Base-by-base conservation (phyloP, 1,140 invertebrate species). In the Diabrotica undecimpunctata region DNA sequence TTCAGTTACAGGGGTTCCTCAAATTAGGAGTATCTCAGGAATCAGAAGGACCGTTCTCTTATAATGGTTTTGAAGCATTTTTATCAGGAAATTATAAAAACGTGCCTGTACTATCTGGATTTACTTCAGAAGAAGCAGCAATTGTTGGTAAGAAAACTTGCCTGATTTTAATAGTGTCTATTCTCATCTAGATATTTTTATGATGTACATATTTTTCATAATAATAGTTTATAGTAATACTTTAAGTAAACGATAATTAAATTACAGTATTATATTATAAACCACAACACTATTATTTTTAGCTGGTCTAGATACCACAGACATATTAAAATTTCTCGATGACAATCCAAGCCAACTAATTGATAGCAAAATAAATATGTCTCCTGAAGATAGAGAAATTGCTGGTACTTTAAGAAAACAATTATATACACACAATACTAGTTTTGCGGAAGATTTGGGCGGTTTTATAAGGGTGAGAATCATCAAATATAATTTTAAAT, bases 61-160 rank as follows among this genome's bases (percentile, higher is more conserved):
- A 58, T 58, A 5, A 6, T 7, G 5, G 10, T 10, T 36, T 58
- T 10, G 25, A 39, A 13, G 35, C 56, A n/a, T 13, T 58, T n/a
- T 37, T 58, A 36, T 14, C 35, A 37, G 56, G 56, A 58, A 58
- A 58, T 13, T 38, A 10, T 36, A 58, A 58, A 38, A 58, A 58
- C 9, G n/a, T 58, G n/a, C 56, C 56, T 6, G 35, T 41, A 37
- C 37, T 58, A 36, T 7, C n/a, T 11, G 56, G 56, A 7, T 58
- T 58, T n/a, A 58, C 35, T 13, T 58, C 56, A n/a, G 56, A 58
- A 39, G 56, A 58, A 41, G 10, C 11, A 13, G 25, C 1, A 25
- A 4, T 1, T 25, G 25, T 4, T 25, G 25, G 25, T 25, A 25
- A 25, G 25, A 25, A 25, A 25, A 4, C 25, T 25, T 4, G 25